Evolutionary conservation across 2,888 invertebrate species (phyloP).

Genomic region (Acrobasis suavella): DNA sequence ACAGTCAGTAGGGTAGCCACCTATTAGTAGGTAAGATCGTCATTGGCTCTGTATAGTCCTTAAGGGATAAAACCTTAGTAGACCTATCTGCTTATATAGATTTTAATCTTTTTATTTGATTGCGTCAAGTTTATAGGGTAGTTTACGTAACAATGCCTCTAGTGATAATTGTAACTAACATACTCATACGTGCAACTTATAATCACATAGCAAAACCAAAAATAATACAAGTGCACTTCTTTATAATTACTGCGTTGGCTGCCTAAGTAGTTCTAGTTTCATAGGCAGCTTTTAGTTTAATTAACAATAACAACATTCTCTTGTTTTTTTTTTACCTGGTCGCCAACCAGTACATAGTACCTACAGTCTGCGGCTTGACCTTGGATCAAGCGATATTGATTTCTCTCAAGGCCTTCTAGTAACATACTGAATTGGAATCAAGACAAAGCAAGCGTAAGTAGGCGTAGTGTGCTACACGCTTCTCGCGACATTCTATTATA

Average conservation of each 20-base stretch:
- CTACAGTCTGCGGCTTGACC: constrained; percentile 6
- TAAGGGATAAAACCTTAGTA: too few relatives aligned
- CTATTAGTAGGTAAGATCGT: too few relatives aligned
- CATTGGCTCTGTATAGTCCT: too few relatives aligned
- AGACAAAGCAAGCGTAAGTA: too few relatives aligned
- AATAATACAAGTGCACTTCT: background rate
- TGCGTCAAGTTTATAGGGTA: too few relatives aligned
- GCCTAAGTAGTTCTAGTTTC: background rate
- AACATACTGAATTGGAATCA: background rate
- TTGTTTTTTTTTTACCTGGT: constrained; percentile 8
- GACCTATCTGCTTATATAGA: too few relatives aligned
- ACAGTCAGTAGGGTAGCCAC: too few relatives aligned
- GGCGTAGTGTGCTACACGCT: too few relatives aligned
- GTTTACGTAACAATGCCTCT: too few relatives aligned
- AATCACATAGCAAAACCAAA: background rate
- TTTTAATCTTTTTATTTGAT: too few relatives aligned
- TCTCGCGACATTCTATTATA: too few relatives aligned
- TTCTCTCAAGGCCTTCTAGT: constrained; percentile 7
- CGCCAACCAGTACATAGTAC: background rate
- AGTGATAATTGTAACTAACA: too few relatives aligned
- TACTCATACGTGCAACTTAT: background rate
- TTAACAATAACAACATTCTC: constrained; percentile 4
- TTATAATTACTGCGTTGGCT: background rate
- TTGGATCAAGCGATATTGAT: constrained; percentile 12
- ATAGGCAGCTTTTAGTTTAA: background rate